Conservation (phyloP, 2,888 invertebrate genomes). For the Polia nebulosa region DNA sequence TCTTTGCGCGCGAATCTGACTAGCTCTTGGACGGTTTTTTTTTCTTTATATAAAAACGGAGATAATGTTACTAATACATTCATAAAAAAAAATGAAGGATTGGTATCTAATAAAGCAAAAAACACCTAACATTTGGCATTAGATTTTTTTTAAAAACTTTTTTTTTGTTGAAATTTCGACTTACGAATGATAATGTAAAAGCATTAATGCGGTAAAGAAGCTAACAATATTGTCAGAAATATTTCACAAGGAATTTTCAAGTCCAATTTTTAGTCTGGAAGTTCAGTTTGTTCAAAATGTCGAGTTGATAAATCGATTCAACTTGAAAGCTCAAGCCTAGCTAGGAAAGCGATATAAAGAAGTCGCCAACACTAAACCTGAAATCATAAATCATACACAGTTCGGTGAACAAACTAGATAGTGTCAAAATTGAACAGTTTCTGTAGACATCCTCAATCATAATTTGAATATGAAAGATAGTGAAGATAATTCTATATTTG, state of each 20-base stretch:
- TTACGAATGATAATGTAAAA: no score
- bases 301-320: slow-evolving; percentile 46
- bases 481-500: not conserved
- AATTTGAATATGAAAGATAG: not conserved
- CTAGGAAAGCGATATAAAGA: slow-evolving; percentile 22
- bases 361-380: slow-evolving; percentile 18
- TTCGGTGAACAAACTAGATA: slow-evolving; percentile 38
- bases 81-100: no score
- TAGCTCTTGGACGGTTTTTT: no score
- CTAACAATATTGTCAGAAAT: not conserved
- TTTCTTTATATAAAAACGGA: no score
- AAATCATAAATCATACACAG: slow-evolving; percentile 35
- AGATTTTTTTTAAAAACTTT: no score
- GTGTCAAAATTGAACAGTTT: slow-evolving; percentile 29
- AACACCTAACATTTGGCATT: no score
- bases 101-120: no score
- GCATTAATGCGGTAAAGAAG: not conserved
- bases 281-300: slow-evolving; percentile 11
- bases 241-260: not conserved
- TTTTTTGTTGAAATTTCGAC: no score
- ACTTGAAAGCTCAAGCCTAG: slow-evolving; percentile 19
- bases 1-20: no score
- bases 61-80: no score
- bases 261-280: not conserved
- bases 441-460: not conserved